Base-by-base conservation (phyloP, 2,888 invertebrate genomes). In the Bimastos eiseni region DNA sequence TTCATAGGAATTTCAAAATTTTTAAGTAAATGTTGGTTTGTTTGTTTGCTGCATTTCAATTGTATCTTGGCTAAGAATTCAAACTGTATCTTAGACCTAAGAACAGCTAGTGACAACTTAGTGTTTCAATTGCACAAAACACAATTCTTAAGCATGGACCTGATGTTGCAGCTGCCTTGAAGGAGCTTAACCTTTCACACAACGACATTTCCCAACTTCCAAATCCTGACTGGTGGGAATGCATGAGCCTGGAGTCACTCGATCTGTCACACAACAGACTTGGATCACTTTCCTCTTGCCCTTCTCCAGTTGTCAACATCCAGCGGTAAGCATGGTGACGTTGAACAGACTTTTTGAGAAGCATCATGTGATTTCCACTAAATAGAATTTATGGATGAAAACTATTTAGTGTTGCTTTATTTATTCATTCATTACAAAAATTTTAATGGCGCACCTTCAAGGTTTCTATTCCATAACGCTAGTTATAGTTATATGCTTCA, bases 241-340 rank as follows among this genome's bases (percentile, higher is more conserved):
- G 93, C 90, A 92, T 92, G 36, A 92, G 93, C 36, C 91, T 94
- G 33, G 90, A 92, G 83, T 91, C 91, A 15, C 91, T 94, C 13
- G 92, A 94, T 91, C 91, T 94, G 36, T 92, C 93, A 83, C 91
- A 93, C 92, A 94, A 94, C 91, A 89, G 90, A 83, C 92, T 94
- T n/a, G 93, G 93, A 34, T 34, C 84, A 83, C 24, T 86, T 34
- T 36, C 86, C 0, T 86, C 36, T 34, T 86, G 36, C 34, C 86
- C 86, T 33, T 86, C 86, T 86, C 86, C 86, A 21, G 30, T 86
- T 21, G 86, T 36, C 86, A 86, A 86, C 37, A 36, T 36, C 86
- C 86, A 37, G 37, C 30, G 86, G 86, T 86, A 34, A 33, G 86
- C 36, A 11, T 30, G 70, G 30, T 70, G 70, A n/a, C 17, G 17